Conservation (phyloP, 2,888 invertebrate genomes). For the Ligdia adustata region DNA sequence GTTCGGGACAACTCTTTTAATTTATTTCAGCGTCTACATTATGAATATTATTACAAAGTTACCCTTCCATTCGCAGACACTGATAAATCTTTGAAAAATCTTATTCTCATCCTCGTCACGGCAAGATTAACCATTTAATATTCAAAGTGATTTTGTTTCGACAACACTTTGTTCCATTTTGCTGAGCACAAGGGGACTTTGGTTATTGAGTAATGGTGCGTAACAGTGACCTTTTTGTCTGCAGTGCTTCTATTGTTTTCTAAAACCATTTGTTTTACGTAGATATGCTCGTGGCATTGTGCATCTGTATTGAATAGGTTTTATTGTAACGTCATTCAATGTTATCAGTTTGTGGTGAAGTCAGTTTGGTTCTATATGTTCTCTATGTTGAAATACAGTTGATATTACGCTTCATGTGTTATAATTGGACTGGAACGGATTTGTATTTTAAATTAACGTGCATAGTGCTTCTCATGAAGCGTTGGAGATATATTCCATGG, state of each 20-base stretch:
- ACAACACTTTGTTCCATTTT: constrained; percentile 41
- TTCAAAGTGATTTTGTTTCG: constrained; percentile 25
- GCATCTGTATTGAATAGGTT: constrained; percentile 23
- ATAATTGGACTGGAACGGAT: too few relatives aligned
- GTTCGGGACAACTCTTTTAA: too few relatives aligned
- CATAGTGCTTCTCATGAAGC: too few relatives aligned
- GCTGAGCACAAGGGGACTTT: constrained; percentile 43
- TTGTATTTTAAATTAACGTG: too few relatives aligned
- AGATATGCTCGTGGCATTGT: constrained; percentile 36
- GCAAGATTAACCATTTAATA: constrained; percentile 23
- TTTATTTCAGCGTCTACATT: too few relatives aligned
- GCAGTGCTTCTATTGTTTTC: constrained; percentile 54
- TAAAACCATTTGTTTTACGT: constrained; percentile 44
- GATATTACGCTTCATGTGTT: too few relatives aligned
- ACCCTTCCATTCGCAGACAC: neutral
- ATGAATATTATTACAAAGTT: neutral
- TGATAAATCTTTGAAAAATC: constrained; percentile 5
- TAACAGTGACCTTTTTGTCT: constrained; percentile 63
- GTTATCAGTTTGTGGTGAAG: constrained; percentile 4
- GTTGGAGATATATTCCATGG: too few relatives aligned
- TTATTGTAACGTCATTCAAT: constrained; percentile 12
- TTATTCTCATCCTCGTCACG: constrained; percentile 7
- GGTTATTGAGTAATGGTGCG: constrained; percentile 63
- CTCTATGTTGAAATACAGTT: too few relatives aligned
- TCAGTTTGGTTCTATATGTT: too few relatives aligned